These are phyloP conservation scores for Hydrotaea diabolus DNA, from an alignment of 2,888 invertebrate species.

Conservation along the genomic window DNA sequence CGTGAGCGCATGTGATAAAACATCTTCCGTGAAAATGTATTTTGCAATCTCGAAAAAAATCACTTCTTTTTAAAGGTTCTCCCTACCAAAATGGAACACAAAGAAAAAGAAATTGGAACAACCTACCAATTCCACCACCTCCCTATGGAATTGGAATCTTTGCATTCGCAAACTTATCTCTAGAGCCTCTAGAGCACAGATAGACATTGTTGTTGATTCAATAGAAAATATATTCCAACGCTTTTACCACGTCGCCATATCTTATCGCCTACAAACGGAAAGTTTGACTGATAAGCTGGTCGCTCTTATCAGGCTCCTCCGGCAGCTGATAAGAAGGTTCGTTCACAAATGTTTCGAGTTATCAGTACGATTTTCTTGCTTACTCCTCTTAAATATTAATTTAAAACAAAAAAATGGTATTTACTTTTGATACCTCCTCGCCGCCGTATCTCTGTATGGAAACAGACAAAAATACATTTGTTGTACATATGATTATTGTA, in stretches of 20 bases:
- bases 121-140: too few species aligned
- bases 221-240: not conserved
- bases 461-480: not conserved
- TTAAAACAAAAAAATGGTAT: conserved; percentile 44
- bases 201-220: conserved; percentile 8
- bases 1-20: not conserved
- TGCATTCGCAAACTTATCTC: conserved; percentile 14
- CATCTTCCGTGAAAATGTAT: not conserved
- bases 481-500: not conserved
- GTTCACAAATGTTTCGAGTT: conserved; percentile 28
- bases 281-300: conserved; percentile 59
- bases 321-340: conserved; percentile 48
- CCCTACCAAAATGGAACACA: not conserved
- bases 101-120: not conserved
- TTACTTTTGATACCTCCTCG: conserved; percentile 34
- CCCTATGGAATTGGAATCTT: not conserved
- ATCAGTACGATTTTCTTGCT: conserved; percentile 42
- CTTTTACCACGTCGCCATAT: conserved; percentile 59
- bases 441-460: not conserved
- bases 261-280: conserved; percentile 58
- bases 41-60: not conserved
- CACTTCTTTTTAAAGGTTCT: not conserved
- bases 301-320: conserved; percentile 35
- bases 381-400: conserved; percentile 47
- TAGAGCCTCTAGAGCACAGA: not conserved